Percentiles rank a stretch among this genome's conserved stretches.
Evolutionary conservation across 2,888 invertebrate genomes (phyloP).

Genomic region (Ferrisia virgata): DNA sequence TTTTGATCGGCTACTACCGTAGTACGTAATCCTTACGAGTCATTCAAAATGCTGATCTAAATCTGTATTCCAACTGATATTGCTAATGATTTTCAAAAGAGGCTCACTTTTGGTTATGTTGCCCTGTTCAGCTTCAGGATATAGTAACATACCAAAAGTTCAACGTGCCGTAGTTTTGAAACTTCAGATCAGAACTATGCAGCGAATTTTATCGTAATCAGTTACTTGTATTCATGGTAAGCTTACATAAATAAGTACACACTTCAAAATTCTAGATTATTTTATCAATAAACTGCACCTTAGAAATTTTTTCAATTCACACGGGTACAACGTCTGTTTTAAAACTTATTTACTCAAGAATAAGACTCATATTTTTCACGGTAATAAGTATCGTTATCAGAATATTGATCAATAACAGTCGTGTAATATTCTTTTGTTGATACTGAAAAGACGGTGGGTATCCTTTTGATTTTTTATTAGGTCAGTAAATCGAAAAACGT

Average conservation of each 20-base stretch:
- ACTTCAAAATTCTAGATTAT: not conserved
- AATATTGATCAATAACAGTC: not conserved
- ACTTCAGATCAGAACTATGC: not conserved
- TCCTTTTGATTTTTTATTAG: not conserved
- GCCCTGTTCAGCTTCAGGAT: not conserved
- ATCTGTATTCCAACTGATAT: not conserved
- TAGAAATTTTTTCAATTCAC: not conserved
- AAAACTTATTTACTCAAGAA: not conserved
- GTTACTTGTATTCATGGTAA: not conserved
- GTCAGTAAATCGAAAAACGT: not conserved
- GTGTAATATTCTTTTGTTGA: not conserved
- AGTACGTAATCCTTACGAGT: not conserved
- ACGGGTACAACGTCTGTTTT: not conserved
- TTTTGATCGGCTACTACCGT: not conserved
- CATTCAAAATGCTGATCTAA: not conserved
- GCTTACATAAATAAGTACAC: not conserved
- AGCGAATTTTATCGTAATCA: not conserved
- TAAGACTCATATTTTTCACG: not conserved
- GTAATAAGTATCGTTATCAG: not conserved
- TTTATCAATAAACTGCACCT: not conserved
- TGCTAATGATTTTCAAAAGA: not conserved
- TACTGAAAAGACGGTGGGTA: not conserved
- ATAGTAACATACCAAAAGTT: not conserved
- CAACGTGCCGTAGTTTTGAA: not conserved
- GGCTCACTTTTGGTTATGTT: not conserved